Percentiles rank a stretch among this genome's conserved stretches.
These are phyloP conservation scores for Desmophyllum pertusum DNA, from an alignment of 92 coral and sea anemone species.

Conservation along the genomic window DNA sequence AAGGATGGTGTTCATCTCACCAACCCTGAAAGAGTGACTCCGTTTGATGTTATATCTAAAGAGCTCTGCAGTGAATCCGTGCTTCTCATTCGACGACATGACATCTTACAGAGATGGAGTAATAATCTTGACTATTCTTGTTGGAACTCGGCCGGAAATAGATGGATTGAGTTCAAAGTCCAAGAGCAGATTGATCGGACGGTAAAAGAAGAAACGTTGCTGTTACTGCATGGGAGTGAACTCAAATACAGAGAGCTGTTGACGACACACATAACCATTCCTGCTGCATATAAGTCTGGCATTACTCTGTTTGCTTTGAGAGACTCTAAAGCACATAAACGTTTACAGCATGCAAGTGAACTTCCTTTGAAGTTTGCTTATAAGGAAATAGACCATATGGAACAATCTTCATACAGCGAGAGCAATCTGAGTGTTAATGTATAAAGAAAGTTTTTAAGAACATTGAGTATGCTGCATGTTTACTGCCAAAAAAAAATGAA, in stretches of 20 bases:
- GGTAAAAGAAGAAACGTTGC: slow-evolving; percentile 69
- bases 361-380: slow-evolving; percentile 29
- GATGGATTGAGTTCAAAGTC: slow-evolving; percentile 66
- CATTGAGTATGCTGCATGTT: too few relatives aligned
- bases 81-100: slow-evolving; percentile 63
- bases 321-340: slow-evolving; percentile 52
- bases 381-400: neutral
- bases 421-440: slow-evolving; percentile 18
- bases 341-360: slow-evolving; percentile 48
- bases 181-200: slow-evolving; percentile 67
- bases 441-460: neutral
- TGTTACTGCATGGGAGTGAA: slow-evolving; percentile 70
- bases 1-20: slow-evolving; percentile 66
- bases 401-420: neutral
- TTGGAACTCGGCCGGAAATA: slow-evolving; percentile 21
- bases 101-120: slow-evolving; percentile 69
- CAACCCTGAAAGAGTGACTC: slow-evolving; percentile 62
- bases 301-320: slow-evolving; percentile 69
- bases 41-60: slow-evolving; percentile 39
- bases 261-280: slow-evolving; percentile 65
- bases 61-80: slow-evolving; percentile 81
- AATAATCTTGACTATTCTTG: slow-evolving; percentile 51
- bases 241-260: slow-evolving; percentile 61
- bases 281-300: slow-evolving; percentile 83
- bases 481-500: too few relatives aligned